A percentile compares a stretch with the other conserved stretches of the same genome.
Evolutionary conservation across 2,113 vertebrate species (phyloP).

Genomic region (Synchiropus splendidus): DNA sequence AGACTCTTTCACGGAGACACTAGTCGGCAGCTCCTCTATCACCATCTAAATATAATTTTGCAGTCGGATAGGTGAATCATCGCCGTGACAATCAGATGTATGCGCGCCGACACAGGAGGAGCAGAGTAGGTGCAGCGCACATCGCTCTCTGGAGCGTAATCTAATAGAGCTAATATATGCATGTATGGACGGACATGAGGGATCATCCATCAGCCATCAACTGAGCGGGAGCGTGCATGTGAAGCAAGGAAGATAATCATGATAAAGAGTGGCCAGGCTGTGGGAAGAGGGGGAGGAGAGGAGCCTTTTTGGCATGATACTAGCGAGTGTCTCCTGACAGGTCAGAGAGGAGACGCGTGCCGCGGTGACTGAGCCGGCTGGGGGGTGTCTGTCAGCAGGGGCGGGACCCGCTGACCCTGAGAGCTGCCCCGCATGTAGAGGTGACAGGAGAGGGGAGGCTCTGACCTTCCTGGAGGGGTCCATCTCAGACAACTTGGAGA

Average conservation of each 20-base stretch:
- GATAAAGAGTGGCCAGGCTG: slow-evolving; percentile 28
- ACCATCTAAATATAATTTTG: no score
- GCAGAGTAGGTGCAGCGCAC: slow-evolving; percentile 28
- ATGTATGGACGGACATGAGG: slow-evolving; percentile 37
- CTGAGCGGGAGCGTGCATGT: slow-evolving; percentile 2
- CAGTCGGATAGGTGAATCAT: slow-evolving; percentile 20
- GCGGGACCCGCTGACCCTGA: slow-evolving; percentile 27
- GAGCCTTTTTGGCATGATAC: background rate
- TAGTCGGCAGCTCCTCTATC: no score
- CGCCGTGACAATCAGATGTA: slow-evolving; percentile 9
- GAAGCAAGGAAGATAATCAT: slow-evolving; percentile 33
- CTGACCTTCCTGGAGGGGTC: slow-evolving; percentile 57
- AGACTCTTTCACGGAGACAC: slow-evolving; percentile 3
- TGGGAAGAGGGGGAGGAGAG: slow-evolving; percentile 5
- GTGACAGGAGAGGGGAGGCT: background rate
- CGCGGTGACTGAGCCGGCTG: no score
- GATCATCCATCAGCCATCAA: slow-evolving; percentile 48
- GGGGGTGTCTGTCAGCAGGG: no score
- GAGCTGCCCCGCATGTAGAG: slow-evolving; percentile 26
- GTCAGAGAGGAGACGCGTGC: slow-evolving; percentile 27
- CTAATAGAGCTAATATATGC: slow-evolving; percentile 51
- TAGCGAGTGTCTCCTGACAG: slow-evolving; percentile 12
- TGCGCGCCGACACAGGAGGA: slow-evolving; percentile 1
- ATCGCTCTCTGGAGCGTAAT: slow-evolving; percentile 30
- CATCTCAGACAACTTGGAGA: slow-evolving; percentile 49